Base-by-base conservation (phyloP, 2,888 invertebrate genomes). In the Amiota communis region DNA sequence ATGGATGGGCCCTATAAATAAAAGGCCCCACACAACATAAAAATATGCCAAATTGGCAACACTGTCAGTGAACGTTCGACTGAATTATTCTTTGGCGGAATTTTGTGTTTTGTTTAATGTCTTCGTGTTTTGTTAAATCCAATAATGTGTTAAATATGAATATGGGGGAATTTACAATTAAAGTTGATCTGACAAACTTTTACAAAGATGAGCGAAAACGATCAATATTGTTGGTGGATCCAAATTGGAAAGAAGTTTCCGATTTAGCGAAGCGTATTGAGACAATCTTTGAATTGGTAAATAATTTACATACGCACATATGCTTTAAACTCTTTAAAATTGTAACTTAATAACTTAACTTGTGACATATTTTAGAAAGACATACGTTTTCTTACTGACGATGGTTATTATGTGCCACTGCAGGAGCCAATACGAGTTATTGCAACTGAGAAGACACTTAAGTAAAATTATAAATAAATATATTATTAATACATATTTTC, bases 241-340 rank as follows among this genome's bases (percentile, higher is more conserved):
- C 69, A 0, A 53, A 63, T 0, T 86, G 87, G 87, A 10, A 57
- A 1, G 78, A 78, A 48, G 76, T 87, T 1, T 75, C 75, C 2
- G 73, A 80, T n/a, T 61, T 87, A 2, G 80, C 84, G 51, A 72
- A 85, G 47, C 86, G 87, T 68, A 83, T 87, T 8, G 75, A 87
- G 64, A 78, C 72, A 1, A 51, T 86, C 0, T 86, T 86, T 15
- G 72, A 78, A 1, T 69, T 86, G 72, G 80, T 79, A 56, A n/a
- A 57, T 59, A 59, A 59, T 11, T 17, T 11, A 6, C 12, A 17
- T 65, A 48, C n/a, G n/a, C n/a, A n/a, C n/a, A n/a, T n/a, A 15
- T 64, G 2, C 3, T 47, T 11, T 11, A 9, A 36, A 36, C 10
- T 64, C 15, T 4, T 47, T n/a, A 13, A 48, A 48, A 8, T 48